Evolutionary conservation across 2,888 invertebrate genomes (phyloP), one percentile per base, ranked within the genome.

Genomic region (Laspeyria flexula): DNA sequence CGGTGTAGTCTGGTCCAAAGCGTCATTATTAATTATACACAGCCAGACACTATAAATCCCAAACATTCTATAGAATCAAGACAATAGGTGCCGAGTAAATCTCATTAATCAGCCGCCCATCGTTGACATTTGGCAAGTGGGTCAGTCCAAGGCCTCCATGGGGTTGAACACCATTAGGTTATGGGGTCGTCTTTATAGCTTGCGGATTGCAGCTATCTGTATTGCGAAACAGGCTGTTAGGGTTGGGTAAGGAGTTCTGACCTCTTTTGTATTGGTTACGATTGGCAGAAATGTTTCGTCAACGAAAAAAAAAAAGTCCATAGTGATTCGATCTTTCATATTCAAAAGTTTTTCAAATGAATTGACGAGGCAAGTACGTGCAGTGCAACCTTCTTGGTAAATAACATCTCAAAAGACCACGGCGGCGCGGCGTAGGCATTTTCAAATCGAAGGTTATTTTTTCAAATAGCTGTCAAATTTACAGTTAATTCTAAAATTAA

Each of bases 71-170:
- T 56, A 42, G 43, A 43, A 49, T 45, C 51, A 63, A 65, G 65
- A 70, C 71, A 70, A 65, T 58, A 54, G 55, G 25, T 46, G 59
- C 53, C 39, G 52, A 65, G 65, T 58, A 56, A 63, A 48, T 37
- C 51, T 59, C 65, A 77, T 72, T 62, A 71, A 71, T 71, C 56
- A 48, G 60, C 45, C 38, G 62, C 64, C 64, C 59, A 65, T 54
- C 33, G 60, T 76, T 80, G 82, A 78, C 81, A 85, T 86, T 85
- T 81, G 70, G 65, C 71, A 81, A 79, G 69, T 80, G 77, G 85
- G 83, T 80, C 82, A 75, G 57, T 52, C 65, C 72, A 73, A 76
- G 74, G 77, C 81, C 40, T 44, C 67, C 43, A 44, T 55, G 25
- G 67, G 73, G 65, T 61, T 70, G 55, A 59, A 54, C 63, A 60